Conservation (phyloP, 2,888 invertebrate species). For the Blastobasis adustella region DNA sequence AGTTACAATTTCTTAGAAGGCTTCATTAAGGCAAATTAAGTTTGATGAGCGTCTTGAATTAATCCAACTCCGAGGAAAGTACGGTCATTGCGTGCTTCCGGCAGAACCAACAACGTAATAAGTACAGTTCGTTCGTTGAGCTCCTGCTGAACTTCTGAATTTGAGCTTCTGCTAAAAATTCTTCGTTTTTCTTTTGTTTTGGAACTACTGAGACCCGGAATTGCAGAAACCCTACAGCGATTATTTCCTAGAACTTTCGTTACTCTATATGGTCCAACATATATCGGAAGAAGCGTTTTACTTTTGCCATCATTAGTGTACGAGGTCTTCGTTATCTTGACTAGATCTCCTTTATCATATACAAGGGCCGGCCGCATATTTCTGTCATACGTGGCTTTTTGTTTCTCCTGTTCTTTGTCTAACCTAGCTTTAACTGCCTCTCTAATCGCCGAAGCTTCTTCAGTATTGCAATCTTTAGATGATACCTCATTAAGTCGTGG, state of each 20-base stretch:
- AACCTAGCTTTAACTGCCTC: background rate
- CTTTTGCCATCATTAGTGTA: background rate
- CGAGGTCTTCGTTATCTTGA: background rate
- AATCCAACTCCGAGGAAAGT: no score
- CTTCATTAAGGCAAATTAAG: no score
- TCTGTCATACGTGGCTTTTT: background rate
- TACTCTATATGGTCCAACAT: background rate
- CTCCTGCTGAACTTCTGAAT: no score
- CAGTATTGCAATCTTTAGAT: background rate
- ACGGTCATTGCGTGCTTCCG: no score
- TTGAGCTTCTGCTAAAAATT: no score
- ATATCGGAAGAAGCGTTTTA: background rate
- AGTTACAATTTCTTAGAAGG: no score
- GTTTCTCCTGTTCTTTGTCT: background rate
- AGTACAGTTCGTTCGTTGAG: no score
- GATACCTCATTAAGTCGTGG: background rate
- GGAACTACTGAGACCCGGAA: background rate
- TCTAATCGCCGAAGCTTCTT: background rate
- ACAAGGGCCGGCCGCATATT: background rate
- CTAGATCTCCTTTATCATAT: background rate
- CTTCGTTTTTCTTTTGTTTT: constrained; percentile 5
- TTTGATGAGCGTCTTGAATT: no score
- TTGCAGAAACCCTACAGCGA: background rate
- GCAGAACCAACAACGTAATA: no score
- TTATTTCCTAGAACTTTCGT: background rate